These are phyloP conservation scores for Sebastiscus albofasciatus DNA, from an alignment of 2,797 vertebrate genomes.

Conservation along the genomic window DNA sequence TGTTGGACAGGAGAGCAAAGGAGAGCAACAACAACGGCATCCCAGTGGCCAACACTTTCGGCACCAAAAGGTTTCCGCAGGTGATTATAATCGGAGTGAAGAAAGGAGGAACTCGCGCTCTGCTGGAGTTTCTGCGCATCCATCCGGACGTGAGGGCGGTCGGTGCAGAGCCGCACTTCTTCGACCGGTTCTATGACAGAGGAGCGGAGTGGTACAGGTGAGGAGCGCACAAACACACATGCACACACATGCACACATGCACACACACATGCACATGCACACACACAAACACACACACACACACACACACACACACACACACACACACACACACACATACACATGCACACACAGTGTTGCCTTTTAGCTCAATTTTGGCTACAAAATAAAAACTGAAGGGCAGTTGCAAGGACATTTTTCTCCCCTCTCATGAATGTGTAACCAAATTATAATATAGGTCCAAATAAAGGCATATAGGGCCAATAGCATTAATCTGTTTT, in stretches of 20 bases:
- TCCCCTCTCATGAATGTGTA: not conserved
- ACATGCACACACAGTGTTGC: too few relatives aligned
- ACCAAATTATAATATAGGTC: not conserved
- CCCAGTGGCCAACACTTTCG: conserved; percentile 78
- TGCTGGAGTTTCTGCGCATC: conserved; percentile 92
- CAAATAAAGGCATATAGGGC: not conserved
- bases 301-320: too few relatives aligned
- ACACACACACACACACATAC: not conserved
- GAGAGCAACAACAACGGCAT: conserved; percentile 45
- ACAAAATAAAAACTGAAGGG: not conserved
- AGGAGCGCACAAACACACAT: not conserved
- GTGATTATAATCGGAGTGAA: conserved; percentile 94
- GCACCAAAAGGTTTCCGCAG: conserved; percentile 86
- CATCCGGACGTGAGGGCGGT: conserved; percentile 92
- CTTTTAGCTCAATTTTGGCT: not conserved
- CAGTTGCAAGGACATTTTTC: not conserved
- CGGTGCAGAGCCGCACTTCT: conserved; percentile 93
- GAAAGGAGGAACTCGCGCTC: conserved; percentile 92
- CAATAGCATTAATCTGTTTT: not conserved
- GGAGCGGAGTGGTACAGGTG: conserved; percentile 96
- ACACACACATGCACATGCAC: not conserved
- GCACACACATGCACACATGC: too few relatives aligned
- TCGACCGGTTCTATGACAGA: conserved; percentile 90
- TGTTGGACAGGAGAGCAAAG: not conserved
- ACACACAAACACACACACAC: too few relatives aligned